Base-by-base conservation (phyloP, 2,888 invertebrate genomes). In the Cryptus viduatorius region DNA sequence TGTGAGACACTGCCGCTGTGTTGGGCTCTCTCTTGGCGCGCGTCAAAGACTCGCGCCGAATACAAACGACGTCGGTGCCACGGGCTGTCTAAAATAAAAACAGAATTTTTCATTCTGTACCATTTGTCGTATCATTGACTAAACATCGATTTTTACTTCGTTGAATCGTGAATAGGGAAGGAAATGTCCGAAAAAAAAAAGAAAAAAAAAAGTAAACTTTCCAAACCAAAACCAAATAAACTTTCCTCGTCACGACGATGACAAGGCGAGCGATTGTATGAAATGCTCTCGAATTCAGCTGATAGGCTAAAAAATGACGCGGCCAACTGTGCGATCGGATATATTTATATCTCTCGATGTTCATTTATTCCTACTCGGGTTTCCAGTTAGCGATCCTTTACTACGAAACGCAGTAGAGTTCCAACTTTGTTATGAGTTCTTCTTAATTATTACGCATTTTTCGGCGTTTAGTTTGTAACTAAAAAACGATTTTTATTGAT, bases 1-100 rank as follows among this genome's bases (percentile, higher is more conserved):
- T 64, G 65, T 50, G 71, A 72, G 65, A 37, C 71, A 59, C 61
- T 76, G 24, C 61, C 71, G 24, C 29, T 61, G 1, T 61, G 10
- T 48, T n/a, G 48, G 48, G n/a, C n/a, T n/a, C n/a, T n/a, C n/a
- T n/a, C n/a, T n/a, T n/a, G n/a, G n/a, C n/a, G n/a, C 12, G 48
- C 48, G 48, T 48, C 2, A 48, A 48, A 14, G 1, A n/a, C 48
- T 48, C n/a, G 48, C n/a, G 48, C 8, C 48, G 48, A 48, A 48
- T 48, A 14, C 48, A 12, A n/a, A 48, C 37, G 37, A 48, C 48
- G 8, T 48, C n/a, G 14, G 48, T 0, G 2, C n/a, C 48, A 48
- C 48, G 12, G n/a, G n/a, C n/a, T 48, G 48, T 48, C 12, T n/a
- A 48, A 48, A 48, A 48, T 14, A 48, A 12, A 48, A 48, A 12